A percentile compares a stretch with the other conserved stretches of the same genome.
phyloP scores from a whole-genome alignment of 2,113 vertebrate genomes.

The Trogon surrucura region DNA sequence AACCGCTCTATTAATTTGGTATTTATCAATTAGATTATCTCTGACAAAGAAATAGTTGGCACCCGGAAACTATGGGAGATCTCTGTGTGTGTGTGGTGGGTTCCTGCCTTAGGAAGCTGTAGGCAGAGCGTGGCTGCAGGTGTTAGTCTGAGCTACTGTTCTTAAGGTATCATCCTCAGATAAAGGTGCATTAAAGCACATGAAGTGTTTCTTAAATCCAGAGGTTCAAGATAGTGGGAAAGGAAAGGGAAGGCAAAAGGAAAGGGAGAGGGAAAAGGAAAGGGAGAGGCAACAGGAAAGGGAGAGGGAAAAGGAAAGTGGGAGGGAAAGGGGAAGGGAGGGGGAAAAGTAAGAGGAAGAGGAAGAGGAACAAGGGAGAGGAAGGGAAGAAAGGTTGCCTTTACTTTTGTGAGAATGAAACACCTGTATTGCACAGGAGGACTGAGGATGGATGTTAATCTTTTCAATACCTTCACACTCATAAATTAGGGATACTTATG shows the following conservation, averaged over 20 bases:
- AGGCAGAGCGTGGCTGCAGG: background rate
- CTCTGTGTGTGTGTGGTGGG: background rate
- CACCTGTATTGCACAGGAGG: background rate
- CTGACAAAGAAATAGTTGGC: background rate
- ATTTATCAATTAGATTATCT: background rate
- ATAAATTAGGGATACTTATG: background rate
- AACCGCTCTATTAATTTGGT: background rate
- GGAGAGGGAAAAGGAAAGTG: too few species aligned
- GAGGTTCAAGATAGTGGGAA: background rate
- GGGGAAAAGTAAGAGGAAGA: too few species aligned
- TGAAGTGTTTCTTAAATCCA: background rate
- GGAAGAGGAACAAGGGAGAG: background rate
- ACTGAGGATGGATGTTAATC: background rate
- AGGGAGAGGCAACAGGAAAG: too few species aligned
- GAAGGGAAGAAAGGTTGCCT: background rate
- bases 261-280: too few species aligned
- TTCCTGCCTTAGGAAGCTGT: background rate
- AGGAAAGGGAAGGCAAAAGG: too few species aligned
- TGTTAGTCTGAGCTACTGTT: background rate
- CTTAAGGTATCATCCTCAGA: background rate
- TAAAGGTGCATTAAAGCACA: background rate
- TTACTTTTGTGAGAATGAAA: background rate
- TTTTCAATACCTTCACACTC: background rate
- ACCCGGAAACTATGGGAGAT: background rate
- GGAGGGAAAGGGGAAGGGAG: too few species aligned